These are phyloP conservation scores for Lophotis ruficrista DNA, from an alignment of 2,113 vertebrate species.

Conservation along the genomic window DNA sequence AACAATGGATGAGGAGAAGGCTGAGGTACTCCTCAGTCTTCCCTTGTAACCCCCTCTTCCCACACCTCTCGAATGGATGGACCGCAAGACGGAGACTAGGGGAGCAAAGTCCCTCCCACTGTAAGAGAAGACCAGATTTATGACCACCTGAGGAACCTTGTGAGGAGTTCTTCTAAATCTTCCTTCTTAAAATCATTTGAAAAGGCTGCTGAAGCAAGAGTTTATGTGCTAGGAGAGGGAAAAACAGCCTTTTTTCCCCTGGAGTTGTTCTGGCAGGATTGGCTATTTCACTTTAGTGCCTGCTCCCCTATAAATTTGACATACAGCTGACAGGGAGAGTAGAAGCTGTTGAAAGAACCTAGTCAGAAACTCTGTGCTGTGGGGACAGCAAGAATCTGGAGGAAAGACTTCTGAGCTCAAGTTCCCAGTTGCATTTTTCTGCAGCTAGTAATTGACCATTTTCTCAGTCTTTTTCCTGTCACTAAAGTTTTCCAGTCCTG, in stretches of 20 bases:
- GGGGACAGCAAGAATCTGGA: background rate
- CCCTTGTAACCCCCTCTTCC: too few relatives aligned
- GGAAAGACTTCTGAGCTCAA: background rate
- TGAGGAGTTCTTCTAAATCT: background rate
- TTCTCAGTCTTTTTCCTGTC: background rate
- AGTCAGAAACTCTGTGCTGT: background rate
- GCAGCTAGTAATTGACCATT: background rate
- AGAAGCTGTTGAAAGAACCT: background rate
- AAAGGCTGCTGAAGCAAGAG: background rate
- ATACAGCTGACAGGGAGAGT: background rate
- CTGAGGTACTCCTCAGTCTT: too few relatives aligned
- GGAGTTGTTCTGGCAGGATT: background rate
- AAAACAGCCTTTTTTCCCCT: background rate
- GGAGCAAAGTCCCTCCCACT: too few relatives aligned
- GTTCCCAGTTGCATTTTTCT: background rate
- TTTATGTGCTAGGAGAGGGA: background rate
- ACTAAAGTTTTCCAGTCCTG: background rate
- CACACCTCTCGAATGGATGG: too few relatives aligned
- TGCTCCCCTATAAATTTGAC: background rate
- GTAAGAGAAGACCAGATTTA: too few relatives aligned
- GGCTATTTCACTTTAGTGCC: background rate
- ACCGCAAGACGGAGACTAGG: too few relatives aligned
- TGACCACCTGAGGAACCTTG: background rate
- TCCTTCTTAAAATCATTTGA: background rate
- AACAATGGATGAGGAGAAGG: too few relatives aligned